Base-by-base conservation (phyloP, 2,888 invertebrate genomes). In the Vesta saturnalis region DNA sequence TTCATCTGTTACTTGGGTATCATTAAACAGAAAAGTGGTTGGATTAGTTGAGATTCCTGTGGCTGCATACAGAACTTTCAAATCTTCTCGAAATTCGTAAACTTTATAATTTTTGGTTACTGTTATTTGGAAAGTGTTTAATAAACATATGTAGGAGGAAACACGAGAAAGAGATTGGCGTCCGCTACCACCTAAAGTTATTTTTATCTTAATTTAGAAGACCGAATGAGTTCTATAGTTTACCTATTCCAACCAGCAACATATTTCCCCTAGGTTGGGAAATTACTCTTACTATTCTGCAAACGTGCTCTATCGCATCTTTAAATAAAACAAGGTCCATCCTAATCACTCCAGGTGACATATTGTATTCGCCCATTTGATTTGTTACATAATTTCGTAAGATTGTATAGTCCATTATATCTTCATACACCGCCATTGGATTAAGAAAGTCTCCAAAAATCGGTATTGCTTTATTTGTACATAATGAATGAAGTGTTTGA, bases 301-400 rank as follows among this genome's bases (percentile, higher is more conserved):
- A 91, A 62, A 96, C 88, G 82, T 96, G 95, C 77, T 94, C 92
- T 49, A 96, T 91, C 8, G 95, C 95, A 79, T 96, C 95, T 75
- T 89, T 90, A 83, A 95, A 96, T 67, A 96, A 87, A 4, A 96
- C 94, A 68, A 96, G 84, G 81, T 94, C 91, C 89, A 95, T 90
- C 76, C 90, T 88, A 1, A 93, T 88, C 19, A 92, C 91, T 0
- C 94, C 94, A 0, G 94, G 92, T 8, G 90, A 89, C 56, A 88
- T 88, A 84, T 96, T 96, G 84, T 95, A 94, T 77, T 94, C 93
- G 55, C 90, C 90, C 85, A 94, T 85, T 74, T 88, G 86, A 0
- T 82, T 78, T 43, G 85, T 84, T 78, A 91, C 83, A 75, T 85
- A 87, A 47, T 80, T 83, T 67, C 89, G 87, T 39, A 92, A 80